A percentile compares a stretch with the other conserved stretches of the same genome.
Conservation (phyloP, 2,113 vertebrate species). For the Pachycephala philippinensis region DNA sequence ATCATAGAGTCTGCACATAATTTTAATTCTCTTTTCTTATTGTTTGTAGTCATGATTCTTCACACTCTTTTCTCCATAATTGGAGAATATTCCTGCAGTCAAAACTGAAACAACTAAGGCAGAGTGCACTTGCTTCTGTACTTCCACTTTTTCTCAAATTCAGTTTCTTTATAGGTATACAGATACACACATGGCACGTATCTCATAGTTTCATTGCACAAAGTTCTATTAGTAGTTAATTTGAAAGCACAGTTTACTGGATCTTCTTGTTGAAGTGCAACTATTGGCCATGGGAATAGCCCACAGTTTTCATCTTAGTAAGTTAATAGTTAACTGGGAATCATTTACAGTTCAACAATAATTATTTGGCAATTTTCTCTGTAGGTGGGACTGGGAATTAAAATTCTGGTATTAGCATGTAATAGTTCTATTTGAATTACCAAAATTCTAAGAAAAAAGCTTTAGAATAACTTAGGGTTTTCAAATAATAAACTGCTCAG, state of each 20-base stretch:
- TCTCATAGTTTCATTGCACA: background rate
- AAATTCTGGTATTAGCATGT: background rate
- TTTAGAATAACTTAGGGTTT: background rate
- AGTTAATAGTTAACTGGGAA: background rate
- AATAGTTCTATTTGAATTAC: background rate
- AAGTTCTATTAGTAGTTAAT: background rate
- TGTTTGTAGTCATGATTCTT: background rate
- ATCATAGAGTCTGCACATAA: background rate
- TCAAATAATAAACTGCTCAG: background rate
- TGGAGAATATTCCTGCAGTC: background rate
- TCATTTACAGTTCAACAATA: background rate
- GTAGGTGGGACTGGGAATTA: background rate
- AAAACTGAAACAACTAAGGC: background rate
- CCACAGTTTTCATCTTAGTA: background rate
- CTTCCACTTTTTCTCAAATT: background rate
- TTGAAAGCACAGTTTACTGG: background rate
- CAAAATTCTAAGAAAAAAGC: background rate
- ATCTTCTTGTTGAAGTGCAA: background rate
- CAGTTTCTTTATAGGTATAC: background rate
- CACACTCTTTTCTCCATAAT: background rate
- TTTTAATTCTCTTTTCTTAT: background rate
- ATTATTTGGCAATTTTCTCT: background rate
- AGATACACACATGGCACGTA: background rate
- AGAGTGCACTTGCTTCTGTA: background rate
- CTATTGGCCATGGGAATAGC: background rate